Evolutionary conservation across 2,113 vertebrate genomes (phyloP).

Genomic region (Rhineura floridana): DNA sequence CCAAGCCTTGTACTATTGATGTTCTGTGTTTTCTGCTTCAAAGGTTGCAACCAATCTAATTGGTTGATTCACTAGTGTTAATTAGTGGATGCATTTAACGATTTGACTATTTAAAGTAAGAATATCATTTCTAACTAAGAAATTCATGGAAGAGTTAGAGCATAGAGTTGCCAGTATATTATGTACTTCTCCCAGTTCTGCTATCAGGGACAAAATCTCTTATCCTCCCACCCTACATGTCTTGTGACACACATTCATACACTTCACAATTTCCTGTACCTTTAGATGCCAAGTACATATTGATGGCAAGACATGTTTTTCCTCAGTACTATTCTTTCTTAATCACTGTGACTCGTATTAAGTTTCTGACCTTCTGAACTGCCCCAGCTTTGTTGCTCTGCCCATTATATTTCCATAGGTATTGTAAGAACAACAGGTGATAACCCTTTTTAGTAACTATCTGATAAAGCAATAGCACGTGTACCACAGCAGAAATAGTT

Average conservation of each 20-base stretch:
- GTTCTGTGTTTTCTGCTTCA: background rate
- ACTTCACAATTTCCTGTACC: background rate
- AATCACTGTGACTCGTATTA: background rate
- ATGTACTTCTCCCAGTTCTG: background rate
- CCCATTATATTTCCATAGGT: background rate
- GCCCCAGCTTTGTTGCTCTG: background rate
- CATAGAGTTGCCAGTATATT: background rate
- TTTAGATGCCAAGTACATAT: background rate
- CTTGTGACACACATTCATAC: too few species aligned
- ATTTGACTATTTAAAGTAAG: background rate
- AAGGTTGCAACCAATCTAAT: background rate
- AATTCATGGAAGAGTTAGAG: background rate
- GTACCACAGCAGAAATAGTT: background rate
- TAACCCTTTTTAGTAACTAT: background rate
- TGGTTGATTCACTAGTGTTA: background rate
- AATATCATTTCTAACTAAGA: background rate
- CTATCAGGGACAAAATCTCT: too few species aligned
- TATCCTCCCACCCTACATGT: too few species aligned
- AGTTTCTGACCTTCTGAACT: background rate
- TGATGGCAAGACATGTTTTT: background rate
- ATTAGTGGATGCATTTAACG: background rate
- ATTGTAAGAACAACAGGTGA: background rate
- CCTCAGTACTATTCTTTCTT: background rate
- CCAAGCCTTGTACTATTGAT: background rate
- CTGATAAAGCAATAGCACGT: background rate